Conservation (phyloP, 2,113 vertebrate species). For the Eulemur rufifrons region DNA sequence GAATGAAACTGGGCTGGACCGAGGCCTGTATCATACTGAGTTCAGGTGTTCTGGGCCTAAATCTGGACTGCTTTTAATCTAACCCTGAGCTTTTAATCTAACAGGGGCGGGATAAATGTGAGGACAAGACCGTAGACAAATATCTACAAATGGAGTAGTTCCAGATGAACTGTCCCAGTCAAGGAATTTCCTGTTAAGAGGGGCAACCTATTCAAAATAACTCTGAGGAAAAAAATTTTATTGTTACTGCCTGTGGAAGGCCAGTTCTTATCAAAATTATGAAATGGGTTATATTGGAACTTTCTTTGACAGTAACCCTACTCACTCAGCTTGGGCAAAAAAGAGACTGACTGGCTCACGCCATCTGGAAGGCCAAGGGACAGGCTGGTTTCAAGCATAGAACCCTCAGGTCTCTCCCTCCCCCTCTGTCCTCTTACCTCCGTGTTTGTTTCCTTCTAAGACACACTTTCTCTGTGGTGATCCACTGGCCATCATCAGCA, state of each 20-base stretch:
- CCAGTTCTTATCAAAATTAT: conserved; percentile 9
- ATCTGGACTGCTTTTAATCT: background rate
- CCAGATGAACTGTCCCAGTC: background rate
- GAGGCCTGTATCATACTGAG: background rate
- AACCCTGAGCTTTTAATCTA: background rate
- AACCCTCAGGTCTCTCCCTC: background rate
- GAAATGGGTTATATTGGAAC: background rate
- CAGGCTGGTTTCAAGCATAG: background rate
- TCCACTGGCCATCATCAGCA: background rate
- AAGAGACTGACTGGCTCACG: background rate
- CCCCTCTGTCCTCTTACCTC: background rate
- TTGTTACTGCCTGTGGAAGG: background rate
- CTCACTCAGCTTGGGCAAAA: background rate
- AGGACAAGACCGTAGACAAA: background rate
- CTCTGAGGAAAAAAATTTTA: background rate
- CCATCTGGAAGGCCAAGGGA: background rate
- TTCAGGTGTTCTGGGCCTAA: background rate
- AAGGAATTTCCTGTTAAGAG: background rate
- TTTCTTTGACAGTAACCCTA: background rate
- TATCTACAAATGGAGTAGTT: background rate
- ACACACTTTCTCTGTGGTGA: background rate
- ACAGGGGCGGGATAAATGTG: background rate
- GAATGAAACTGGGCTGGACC: background rate
- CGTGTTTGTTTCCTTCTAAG: background rate
- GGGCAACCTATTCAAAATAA: background rate